These are phyloP conservation scores for Daphoenositta chrysoptera DNA, from an alignment of 2,113 vertebrate species.

Conservation along the genomic window DNA sequence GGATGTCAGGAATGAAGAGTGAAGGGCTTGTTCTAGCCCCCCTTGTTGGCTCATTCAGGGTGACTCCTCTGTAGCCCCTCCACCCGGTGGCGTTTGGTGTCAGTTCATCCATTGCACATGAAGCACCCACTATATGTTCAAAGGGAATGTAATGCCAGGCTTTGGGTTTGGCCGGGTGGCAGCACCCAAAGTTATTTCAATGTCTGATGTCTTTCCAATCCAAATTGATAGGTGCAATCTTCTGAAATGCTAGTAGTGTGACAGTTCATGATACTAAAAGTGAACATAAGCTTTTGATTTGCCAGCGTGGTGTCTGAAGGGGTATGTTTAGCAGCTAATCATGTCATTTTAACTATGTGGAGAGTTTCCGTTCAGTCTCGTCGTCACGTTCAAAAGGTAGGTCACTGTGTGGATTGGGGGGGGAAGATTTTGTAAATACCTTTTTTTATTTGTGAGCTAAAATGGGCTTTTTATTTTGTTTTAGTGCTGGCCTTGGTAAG, in stretches of 20 bases:
- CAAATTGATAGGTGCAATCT: not conserved
- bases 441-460: not conserved
- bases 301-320: not conserved
- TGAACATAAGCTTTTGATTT: not conserved
- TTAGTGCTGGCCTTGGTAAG: not conserved
- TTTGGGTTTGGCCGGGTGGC: not conserved
- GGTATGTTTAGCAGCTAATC: not conserved
- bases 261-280: not conserved
- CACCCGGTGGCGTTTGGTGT: fast-evolving
- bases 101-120: fast-evolving
- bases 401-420: not conserved
- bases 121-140: fast-evolving
- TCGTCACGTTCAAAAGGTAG: not conserved
- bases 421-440: not conserved
- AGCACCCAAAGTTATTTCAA: not conserved
- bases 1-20: fast-evolving
- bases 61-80: not conserved
- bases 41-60: fast-evolving
- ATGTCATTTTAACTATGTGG: not conserved
- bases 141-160: not conserved
- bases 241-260: not conserved
- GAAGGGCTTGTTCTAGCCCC: not conserved
- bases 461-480: not conserved
- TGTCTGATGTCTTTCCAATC: not conserved
- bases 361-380: not conserved